Evolutionary conservation across 2,888 invertebrate genomes (phyloP).

Genomic region (Ischnura elegans): DNA sequence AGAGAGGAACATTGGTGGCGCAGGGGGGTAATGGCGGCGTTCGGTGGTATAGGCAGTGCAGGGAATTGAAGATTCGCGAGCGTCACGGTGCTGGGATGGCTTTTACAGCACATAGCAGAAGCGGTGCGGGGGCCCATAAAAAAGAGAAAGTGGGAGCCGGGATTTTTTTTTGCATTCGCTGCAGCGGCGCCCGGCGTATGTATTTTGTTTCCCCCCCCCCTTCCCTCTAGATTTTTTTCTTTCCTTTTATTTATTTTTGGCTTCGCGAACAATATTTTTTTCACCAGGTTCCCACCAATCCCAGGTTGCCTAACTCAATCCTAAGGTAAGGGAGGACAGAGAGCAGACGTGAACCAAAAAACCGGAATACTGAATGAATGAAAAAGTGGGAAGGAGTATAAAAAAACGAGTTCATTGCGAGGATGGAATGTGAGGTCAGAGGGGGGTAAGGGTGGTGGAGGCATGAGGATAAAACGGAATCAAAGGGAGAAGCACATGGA

Average conservation of each 20-base stretch:
- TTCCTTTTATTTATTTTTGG: background rate
- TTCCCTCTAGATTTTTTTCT: background rate
- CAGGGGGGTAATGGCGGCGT: slow-evolving; percentile 8
- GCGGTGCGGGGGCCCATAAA: slow-evolving; percentile 58
- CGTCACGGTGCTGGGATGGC: slow-evolving; percentile 25
- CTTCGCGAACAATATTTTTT: slow-evolving; percentile 9
- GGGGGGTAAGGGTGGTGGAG: background rate
- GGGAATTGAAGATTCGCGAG: background rate
- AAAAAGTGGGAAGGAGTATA: background rate
- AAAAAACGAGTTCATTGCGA: too few relatives aligned
- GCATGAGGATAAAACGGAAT: slow-evolving; percentile 7
- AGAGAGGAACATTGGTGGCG: background rate
- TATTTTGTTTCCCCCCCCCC: too few relatives aligned
- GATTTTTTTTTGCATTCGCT: slow-evolving; percentile 2
- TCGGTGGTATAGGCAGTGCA: background rate
- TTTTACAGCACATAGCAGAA: slow-evolving; percentile 58
- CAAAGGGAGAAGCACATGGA: slow-evolving; percentile 7
- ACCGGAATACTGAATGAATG: slow-evolving; percentile 4
- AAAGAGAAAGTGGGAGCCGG: slow-evolving; percentile 59
- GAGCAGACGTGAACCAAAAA: background rate
- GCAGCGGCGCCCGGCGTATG: background rate
- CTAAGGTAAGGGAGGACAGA: background rate
- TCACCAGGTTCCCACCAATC: background rate
- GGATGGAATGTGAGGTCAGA: background rate
- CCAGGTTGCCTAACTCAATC: too few relatives aligned